Evolutionary conservation across 2,888 invertebrate species (phyloP), one percentile per base, ranked within the genome.

Genomic region (Rhamnusium bicolor): DNA sequence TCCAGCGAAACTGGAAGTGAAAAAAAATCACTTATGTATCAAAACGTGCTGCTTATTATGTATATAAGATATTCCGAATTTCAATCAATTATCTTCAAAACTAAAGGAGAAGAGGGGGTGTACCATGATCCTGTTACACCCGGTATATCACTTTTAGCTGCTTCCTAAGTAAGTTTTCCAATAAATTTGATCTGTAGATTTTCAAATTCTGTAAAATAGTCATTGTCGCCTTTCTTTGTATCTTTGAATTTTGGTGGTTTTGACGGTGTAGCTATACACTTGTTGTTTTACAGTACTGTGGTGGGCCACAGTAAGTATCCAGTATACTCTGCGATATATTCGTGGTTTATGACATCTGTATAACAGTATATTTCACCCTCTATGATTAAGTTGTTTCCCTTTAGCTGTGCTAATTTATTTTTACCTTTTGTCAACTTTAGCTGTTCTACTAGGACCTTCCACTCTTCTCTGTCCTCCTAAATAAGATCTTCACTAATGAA

Each of bases 401-500:
- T 49, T 49, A 49, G 14, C 18, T 49, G 49, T 14, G 49, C 49
- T 49, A 49, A 49, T 49, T 49, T 49, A 61, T 6, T 19, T 19
- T 53, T 53, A 8, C 19, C 10, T 53, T 19, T 53, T 53, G 53
- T 10, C 53, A 53, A 19, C 24, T 61, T 61, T 5, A 61, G 40
- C 6, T 61, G 61, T 14, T 61, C 29, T 29, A 29, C 6, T 6
- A 61, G 14, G 32, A 61, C 32, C 19, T 32, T 61, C 12, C 29
- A n/a, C 40, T 61, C 61, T 61, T 61, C 10, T 40, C 32, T n/a
- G 16, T 61, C 61, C 12, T 61, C 29, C 6, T 2, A n/a, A 16
- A 12, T 29, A 14, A 61, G 18, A 40, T 61, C 40, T 40, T 40
- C 29, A 10, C 6, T 32, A 32, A 61, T 61, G 16, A 61, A 61